Conservation (phyloP, 1,140 invertebrate species). For the honey bee (Apis mellifera) region DNA sequence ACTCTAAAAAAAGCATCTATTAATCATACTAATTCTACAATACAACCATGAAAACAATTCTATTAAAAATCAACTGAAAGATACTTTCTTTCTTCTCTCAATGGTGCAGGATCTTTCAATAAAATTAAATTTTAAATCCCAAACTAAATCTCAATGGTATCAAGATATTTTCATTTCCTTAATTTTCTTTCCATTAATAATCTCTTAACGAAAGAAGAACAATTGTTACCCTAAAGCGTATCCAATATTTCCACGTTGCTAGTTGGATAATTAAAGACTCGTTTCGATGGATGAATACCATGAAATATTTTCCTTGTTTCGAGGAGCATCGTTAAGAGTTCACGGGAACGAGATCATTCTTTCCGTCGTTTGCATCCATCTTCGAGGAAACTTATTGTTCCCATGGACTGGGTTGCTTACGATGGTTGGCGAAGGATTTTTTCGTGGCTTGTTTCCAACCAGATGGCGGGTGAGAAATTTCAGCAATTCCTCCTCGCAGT, state of each 20-base stretch:
- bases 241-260: constrained; percentile 44
- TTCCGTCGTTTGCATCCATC: constrained; percentile 47
- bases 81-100: no score
- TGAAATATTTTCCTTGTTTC: neutral
- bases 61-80: no score
- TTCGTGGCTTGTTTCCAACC: constrained; percentile 10
- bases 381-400: constrained; percentile 35
- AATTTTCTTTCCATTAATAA: no score
- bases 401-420: neutral
- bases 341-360: constrained; percentile 16
- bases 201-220: no score
- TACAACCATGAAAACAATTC: no score
- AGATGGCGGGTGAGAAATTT: constrained; percentile 27
- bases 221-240: constrained; percentile 21
- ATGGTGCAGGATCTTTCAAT: no score
- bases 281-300: neutral
- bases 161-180: no score
- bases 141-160: no score
- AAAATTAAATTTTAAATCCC: no score
- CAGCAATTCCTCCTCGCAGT: constrained; percentile 18
- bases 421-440: constrained; percentile 22
- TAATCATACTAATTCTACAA: no score
- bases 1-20: no score
- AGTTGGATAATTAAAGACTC: constrained; percentile 57
- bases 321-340: neutral